Percentiles rank a stretch among this genome's conserved stretches.
These are phyloP conservation scores for Drosophila subobscura DNA, from an alignment of 1,140 invertebrate species.

Conservation along the genomic window DNA sequence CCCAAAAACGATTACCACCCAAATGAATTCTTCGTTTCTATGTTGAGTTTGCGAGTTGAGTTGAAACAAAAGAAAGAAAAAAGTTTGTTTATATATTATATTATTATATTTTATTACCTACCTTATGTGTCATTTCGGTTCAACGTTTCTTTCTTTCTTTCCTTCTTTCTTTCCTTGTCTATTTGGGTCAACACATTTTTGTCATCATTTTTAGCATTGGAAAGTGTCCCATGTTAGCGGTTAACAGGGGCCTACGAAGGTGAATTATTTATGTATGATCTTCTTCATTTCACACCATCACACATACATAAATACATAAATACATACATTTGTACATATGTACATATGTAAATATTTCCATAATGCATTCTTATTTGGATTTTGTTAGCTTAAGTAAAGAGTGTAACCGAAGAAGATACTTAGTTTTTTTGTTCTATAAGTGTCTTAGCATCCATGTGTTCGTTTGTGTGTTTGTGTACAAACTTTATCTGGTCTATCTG, in stretches of 20 bases:
- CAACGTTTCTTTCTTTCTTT: slow-evolving; percentile 58
- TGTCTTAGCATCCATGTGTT: too few species aligned
- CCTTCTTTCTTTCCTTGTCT: slow-evolving; percentile 36
- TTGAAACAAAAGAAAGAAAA: not conserved
- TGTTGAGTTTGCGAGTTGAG: not conserved
- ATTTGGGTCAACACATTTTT: slow-evolving; percentile 38
- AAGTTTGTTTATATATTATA: slow-evolving; percentile 31
- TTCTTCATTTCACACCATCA: slow-evolving; percentile 63
- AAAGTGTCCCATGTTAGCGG: slow-evolving; percentile 91
- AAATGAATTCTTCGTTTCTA: not conserved
- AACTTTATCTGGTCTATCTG: not conserved
- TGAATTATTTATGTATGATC: slow-evolving; percentile 83
- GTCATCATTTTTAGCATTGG: slow-evolving; percentile 83
- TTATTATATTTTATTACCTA: slow-evolving; percentile 31
- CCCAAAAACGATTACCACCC: not conserved
- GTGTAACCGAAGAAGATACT: too few species aligned
- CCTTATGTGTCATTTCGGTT: slow-evolving; percentile 60
- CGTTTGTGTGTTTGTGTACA: not conserved
- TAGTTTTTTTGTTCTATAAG: too few species aligned
- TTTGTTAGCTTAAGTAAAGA: too few species aligned
- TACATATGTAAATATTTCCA: slow-evolving; percentile 22
- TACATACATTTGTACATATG: slow-evolving; percentile 7
- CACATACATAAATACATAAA: slow-evolving; percentile 12
- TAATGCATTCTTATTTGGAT: not conserved
- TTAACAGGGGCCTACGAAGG: slow-evolving; percentile 95